Conservation (phyloP, 2,888 invertebrate species). For the Isotomurus palustris region DNA sequence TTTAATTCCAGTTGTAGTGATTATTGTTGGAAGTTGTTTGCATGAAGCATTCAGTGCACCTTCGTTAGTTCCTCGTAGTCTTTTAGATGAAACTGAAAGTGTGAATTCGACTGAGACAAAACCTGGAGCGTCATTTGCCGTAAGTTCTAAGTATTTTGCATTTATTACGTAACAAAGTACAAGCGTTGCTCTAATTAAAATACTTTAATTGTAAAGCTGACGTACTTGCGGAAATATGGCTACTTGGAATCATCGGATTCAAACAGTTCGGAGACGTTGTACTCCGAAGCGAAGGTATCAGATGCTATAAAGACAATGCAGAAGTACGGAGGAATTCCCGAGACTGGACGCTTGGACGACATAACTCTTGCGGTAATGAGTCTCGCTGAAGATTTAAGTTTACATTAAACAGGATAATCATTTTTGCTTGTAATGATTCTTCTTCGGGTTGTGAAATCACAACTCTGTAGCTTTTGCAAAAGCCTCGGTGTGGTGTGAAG, state of each 20-base stretch:
- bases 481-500: constrained; percentile 66
- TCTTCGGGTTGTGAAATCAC: too few relatives aligned
- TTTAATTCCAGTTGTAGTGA: too few relatives aligned
- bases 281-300: constrained; percentile 60
- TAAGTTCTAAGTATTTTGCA: too few relatives aligned
- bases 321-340: constrained; percentile 64
- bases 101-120: too few relatives aligned
- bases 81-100: too few relatives aligned
- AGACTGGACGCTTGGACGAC: constrained; percentile 64
- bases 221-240: constrained; percentile 66
- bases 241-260: constrained; percentile 56
- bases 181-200: too few relatives aligned
- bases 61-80: too few relatives aligned
- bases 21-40: too few relatives aligned
- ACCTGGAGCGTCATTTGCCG: too few relatives aligned
- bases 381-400: not conserved
- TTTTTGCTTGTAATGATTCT: too few relatives aligned
- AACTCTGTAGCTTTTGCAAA: constrained; percentile 59
- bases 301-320: constrained; percentile 65
- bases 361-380: constrained; percentile 61
- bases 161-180: too few relatives aligned
- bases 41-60: too few relatives aligned
- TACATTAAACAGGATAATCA: not conserved
- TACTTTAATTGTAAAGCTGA: not conserved
- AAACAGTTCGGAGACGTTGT: constrained; percentile 58